These are phyloP conservation scores for Argyrosomus regius DNA, from an alignment of 2,797 vertebrate genomes.

Conservation along the genomic window DNA sequence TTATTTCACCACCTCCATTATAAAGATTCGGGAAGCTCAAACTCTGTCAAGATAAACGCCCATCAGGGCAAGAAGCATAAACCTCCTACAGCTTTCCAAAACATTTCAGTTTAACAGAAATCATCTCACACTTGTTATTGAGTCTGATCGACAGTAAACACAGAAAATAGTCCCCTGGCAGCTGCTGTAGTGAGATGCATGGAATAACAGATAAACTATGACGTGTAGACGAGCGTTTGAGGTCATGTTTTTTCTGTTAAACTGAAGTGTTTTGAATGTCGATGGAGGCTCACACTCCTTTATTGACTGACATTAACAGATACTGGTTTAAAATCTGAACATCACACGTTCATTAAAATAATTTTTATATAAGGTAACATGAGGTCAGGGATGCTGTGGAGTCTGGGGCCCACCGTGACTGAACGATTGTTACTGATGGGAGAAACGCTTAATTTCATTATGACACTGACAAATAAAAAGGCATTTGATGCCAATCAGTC, in stretches of 20 bases:
- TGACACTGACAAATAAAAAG: too few species aligned
- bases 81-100: constrained; percentile 29
- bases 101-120: constrained; percentile 38
- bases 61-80: background rate
- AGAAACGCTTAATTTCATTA: background rate
- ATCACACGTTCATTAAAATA: background rate
- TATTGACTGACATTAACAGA: background rate
- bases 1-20: background rate
- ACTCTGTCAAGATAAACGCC: background rate
- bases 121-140: constrained; percentile 27
- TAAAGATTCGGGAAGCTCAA: background rate
- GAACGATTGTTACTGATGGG: background rate
- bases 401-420: background rate
- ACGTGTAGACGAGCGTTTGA: constrained; percentile 14
- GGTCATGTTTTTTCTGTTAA: constrained; percentile 2
- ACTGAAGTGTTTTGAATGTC: constrained; percentile 22
- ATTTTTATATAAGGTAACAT: background rate
- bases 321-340: background rate
- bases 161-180: constrained; percentile 3
- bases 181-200: constrained; percentile 7
- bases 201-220: constrained; percentile 4
- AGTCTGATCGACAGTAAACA: constrained; percentile 24
- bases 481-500: too few species aligned
- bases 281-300: background rate
- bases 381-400: background rate